Conservation (phyloP, 2,797 vertebrate genomes). For the Cheracebus regulus region DNA sequence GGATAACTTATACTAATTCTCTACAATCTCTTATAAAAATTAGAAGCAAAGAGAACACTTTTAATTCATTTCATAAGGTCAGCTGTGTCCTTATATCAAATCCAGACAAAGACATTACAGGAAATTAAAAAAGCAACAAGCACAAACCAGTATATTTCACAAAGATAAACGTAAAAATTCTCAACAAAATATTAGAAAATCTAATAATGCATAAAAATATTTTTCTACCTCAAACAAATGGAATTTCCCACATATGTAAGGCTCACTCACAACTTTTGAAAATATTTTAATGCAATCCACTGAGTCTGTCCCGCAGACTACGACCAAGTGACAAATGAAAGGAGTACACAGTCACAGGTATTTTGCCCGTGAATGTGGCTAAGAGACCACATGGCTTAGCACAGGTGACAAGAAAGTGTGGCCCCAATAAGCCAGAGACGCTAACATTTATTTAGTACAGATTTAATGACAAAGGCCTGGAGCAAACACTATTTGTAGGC, state of each 20-base stretch:
- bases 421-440: no score
- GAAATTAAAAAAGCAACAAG: neutral
- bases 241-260: no score
- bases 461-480: no score
- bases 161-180: neutral
- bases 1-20: neutral
- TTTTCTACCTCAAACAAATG: neutral
- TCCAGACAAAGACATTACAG: neutral
- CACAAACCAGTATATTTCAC: neutral
- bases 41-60: neutral
- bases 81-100: neutral
- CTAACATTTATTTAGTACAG: no score
- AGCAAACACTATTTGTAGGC: no score
- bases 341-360: no score
- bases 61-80: neutral
- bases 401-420: no score
- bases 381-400: no score
- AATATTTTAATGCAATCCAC: neutral
- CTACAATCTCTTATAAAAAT: neutral
- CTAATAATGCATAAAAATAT: neutral
- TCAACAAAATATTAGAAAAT: neutral
- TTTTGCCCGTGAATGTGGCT: no score
- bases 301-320: no score
- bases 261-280: neutral
- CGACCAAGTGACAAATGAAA: no score